Conservation (phyloP, 1,140 invertebrate species). For the Caenorhabditis latens region DNA sequence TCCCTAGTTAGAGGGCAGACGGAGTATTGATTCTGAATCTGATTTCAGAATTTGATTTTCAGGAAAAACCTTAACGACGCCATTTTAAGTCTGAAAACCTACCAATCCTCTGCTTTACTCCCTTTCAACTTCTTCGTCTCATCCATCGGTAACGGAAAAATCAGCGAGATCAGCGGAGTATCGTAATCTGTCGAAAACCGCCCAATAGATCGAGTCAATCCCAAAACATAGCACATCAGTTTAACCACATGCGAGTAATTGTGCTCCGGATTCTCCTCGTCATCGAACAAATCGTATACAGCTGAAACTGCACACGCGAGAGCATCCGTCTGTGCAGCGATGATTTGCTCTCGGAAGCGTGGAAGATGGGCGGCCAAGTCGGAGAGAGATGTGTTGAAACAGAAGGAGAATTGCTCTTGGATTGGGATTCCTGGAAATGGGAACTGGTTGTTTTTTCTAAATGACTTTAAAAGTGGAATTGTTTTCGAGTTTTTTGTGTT, state of each 20-base stretch:
- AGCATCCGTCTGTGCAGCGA: conserved; percentile 68
- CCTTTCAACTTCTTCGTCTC: conserved; percentile 33
- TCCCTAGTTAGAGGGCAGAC: no score
- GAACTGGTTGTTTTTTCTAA: neutral
- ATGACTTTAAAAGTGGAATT: no score
- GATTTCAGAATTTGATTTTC: no score
- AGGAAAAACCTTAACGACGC: no score
- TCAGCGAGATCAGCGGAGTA: conserved; percentile 61
- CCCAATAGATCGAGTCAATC: conserved; percentile 71
- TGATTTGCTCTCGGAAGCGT: conserved; percentile 69
- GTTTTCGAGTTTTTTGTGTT: neutral
- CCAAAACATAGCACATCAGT: conserved; percentile 71
- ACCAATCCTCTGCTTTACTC: neutral
- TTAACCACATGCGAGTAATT: conserved; percentile 72
- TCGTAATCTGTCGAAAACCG: conserved; percentile 70
- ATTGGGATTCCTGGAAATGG: conserved; percentile 75
- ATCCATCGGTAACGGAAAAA: conserved; percentile 56
- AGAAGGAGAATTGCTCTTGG: conserved; percentile 77
- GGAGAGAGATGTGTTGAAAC: conserved; percentile 75
- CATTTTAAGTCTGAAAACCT: neutral
- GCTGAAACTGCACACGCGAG: conserved; percentile 51
- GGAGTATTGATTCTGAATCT: no score
- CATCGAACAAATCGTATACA: conserved; percentile 52
- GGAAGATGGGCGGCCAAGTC: conserved; percentile 75
- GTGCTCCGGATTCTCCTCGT: conserved; percentile 39